Evolutionary conservation across 1,140 invertebrate genomes (phyloP), one percentile per base, ranked within the genome.

Genomic region (Trissolcus basalis): DNA sequence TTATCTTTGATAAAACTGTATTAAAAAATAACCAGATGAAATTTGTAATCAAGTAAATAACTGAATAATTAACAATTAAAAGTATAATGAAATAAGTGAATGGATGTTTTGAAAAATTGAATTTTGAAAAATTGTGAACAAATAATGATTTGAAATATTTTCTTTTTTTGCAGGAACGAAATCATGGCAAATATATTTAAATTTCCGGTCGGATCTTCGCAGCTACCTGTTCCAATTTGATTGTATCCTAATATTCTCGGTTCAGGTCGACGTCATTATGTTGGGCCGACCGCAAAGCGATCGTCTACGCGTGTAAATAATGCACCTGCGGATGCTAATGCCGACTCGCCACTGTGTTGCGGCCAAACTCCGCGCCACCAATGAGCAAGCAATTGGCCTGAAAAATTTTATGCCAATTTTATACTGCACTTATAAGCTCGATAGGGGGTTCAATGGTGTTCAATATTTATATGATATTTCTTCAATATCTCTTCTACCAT

Each of bases 151-250:
- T n/a, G n/a, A n/a, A n/a, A n/a, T n/a, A n/a, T n/a, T n/a, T n/a
- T n/a, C n/a, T n/a, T n/a, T n/a, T n/a, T n/a, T n/a, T n/a, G n/a
- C n/a, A n/a, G n/a, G n/a, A n/a, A n/a, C n/a, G 9, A n/a, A 39
- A 36, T 63, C 13, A 15, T 60, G 48, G 33, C 78, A 59, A 82
- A 81, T 79, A 81, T 80, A 64, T 81, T 77, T 79, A 74, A 72
- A 77, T 83, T 84, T 85, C 83, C 82, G 82, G 83, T 83, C 65
- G 59, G 45, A 56, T 39, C n/a, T 53, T 79, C 80, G 60, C 76
- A 77, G 83, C 83, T 83, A 84, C 80, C 81, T 83, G 81, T 84
- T 80, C 83, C 81, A 85, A 85, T 85, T 85, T 81, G 79, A 84
- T 79, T 79, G 82, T 80, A 67, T 27, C 19, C 72, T 76, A 61